These are phyloP conservation scores for Apteryx mantelli DNA, from an alignment of 2,113 vertebrate species.

Conservation along the genomic window DNA sequence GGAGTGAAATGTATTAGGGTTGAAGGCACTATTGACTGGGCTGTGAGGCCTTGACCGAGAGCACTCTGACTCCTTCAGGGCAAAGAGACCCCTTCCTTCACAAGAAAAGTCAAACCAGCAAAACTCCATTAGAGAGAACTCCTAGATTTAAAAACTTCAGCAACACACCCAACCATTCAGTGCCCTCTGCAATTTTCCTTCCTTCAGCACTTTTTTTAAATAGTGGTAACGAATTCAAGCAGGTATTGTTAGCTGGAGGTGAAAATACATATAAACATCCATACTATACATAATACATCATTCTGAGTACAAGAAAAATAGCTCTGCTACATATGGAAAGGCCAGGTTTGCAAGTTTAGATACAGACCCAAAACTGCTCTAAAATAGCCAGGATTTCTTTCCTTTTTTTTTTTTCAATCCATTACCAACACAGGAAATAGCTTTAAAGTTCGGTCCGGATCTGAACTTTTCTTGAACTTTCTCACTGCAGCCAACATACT, in stretches of 20 bases:
- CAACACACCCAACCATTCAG: background rate
- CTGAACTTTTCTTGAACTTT: constrained; percentile 58
- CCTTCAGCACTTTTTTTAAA: constrained; percentile 52
- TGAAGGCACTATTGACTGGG: background rate
- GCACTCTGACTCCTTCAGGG: background rate
- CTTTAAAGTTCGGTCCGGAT: background rate
- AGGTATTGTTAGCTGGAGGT: constrained; percentile 56
- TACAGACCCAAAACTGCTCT: constrained; percentile 15
- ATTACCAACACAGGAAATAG: constrained; percentile 25
- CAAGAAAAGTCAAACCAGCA: background rate
- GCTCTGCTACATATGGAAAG: background rate
- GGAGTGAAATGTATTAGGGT: background rate
- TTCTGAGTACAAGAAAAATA: constrained; percentile 28
- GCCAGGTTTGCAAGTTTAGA: background rate
- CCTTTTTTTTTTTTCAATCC: background rate
- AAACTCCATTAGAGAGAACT: background rate
- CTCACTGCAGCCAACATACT: background rate
- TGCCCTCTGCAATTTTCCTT: background rate
- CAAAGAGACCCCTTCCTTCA: background rate
- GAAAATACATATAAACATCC: constrained; percentile 51
- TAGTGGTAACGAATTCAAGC: constrained; percentile 35
- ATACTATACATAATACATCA: constrained; percentile 30
- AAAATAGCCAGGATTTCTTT: constrained; percentile 8
- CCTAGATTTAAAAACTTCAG: constrained; percentile 29
- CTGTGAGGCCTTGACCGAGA: background rate